These are phyloP conservation scores for Pyrocoelia pectoralis DNA, from an alignment of 2,888 invertebrate genomes.

Conservation along the genomic window DNA sequence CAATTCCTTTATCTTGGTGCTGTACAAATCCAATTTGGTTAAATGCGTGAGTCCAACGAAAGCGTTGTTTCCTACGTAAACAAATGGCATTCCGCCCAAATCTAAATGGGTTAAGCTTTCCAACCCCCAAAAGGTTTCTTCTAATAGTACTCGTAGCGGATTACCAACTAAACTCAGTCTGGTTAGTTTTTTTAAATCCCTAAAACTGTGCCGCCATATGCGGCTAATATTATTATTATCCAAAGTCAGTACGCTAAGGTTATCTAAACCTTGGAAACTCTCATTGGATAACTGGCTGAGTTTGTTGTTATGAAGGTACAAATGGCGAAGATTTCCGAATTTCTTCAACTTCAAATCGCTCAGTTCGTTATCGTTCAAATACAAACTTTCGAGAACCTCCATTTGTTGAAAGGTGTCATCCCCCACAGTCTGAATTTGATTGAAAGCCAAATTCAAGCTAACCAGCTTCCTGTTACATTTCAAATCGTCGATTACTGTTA, in stretches of 20 bases:
- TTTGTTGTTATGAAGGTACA: constrained; percentile 57
- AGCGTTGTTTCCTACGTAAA: not conserved
- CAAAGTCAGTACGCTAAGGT: constrained; percentile 54
- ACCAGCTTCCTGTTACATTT: constrained; percentile 14
- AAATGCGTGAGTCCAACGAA: constrained; percentile 20
- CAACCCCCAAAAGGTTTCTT: constrained; percentile 6
- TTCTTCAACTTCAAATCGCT: constrained; percentile 52
- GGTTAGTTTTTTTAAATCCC: constrained; percentile 5
- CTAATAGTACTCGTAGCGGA: not conserved
- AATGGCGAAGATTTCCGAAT: constrained; percentile 52
- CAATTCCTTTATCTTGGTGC: not conserved
- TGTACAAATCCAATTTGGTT: not conserved
- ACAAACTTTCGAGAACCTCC: constrained; percentile 53
- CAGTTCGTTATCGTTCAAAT: constrained; percentile 55
- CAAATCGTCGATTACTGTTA: constrained; percentile 48
- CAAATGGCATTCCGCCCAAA: not conserved
- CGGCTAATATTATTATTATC: constrained; percentile 52
- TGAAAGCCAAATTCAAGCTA: constrained; percentile 19
- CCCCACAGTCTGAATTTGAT: constrained; percentile 9
- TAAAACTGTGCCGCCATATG: constrained; percentile 6
- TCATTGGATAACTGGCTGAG: constrained; percentile 53
- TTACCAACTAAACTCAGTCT: not conserved
- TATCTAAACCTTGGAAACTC: constrained; percentile 54
- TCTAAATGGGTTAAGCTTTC: not conserved
- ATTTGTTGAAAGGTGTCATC: not conserved